Percentiles rank a stretch among this genome's conserved stretches.
Conservation (phyloP, 1,140 invertebrate genomes). For the Paralvinella palmiformis region DNA sequence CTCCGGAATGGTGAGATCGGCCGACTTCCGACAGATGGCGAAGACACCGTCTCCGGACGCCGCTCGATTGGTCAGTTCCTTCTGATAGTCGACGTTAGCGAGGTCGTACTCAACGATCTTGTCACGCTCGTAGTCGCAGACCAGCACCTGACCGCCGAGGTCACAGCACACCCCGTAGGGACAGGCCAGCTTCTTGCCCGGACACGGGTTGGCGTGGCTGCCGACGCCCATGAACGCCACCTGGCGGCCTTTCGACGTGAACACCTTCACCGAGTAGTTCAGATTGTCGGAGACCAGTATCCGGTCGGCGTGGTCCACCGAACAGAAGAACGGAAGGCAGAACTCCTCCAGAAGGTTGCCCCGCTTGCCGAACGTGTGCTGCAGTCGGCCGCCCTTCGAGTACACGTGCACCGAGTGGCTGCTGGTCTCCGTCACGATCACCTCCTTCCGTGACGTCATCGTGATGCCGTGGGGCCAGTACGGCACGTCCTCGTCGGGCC, state of each 20-base stretch:
- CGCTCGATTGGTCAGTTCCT: background rate
- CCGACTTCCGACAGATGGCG: too few relatives aligned
- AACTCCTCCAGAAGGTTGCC: slow-evolving; percentile 8
- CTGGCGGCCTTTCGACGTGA: background rate
- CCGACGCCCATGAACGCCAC: background rate
- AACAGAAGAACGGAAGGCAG: slow-evolving; percentile 13
- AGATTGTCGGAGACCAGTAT: slow-evolving; percentile 14
- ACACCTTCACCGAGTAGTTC: slow-evolving; percentile 18
- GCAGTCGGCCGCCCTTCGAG: background rate
- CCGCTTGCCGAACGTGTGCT: background rate
- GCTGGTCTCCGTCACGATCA: slow-evolving; percentile 3
- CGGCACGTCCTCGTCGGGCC: background rate
- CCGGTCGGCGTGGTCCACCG: background rate
- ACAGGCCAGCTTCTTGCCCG: slow-evolving; percentile 10
- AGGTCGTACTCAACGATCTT: background rate
- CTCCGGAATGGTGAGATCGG: too few relatives aligned
- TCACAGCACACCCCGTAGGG: slow-evolving; percentile 10
- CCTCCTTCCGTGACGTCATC: background rate
- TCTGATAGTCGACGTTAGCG: background rate
- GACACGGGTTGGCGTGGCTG: background rate
- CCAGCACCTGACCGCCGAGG: background rate
- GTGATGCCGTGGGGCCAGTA: slow-evolving; percentile 6
- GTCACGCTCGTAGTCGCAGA: background rate
- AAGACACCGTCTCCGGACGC: too few relatives aligned
- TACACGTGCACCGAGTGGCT: slow-evolving; percentile 1